Evolutionary conservation across 2,888 invertebrate species (phyloP).

Genomic region (Polymixis flavicincta): DNA sequence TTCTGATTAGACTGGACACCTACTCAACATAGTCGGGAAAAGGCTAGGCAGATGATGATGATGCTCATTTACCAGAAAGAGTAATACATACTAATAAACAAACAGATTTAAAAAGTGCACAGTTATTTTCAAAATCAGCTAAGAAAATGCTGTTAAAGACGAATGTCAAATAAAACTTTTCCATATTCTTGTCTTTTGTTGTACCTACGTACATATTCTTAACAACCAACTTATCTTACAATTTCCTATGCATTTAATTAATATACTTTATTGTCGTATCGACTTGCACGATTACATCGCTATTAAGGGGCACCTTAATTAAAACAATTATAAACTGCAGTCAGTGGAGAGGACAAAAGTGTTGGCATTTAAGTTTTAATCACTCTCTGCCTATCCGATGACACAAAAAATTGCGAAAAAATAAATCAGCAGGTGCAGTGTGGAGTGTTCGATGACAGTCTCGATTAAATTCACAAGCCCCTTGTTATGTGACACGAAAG

Average conservation of each 20-base stretch:
- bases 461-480: conserved; percentile 62
- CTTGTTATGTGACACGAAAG: conserved; percentile 57
- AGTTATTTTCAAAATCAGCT: background rate
- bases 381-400: conserved; percentile 26
- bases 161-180: background rate
- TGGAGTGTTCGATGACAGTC: conserved; percentile 59
- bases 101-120: background rate
- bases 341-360: conserved; percentile 30
- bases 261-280: background rate
- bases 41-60: background rate
- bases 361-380: conserved; percentile 50
- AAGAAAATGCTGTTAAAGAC: background rate
- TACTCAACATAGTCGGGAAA: too few relatives aligned
- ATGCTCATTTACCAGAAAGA: too few relatives aligned
- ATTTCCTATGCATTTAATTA: background rate
- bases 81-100: too few relatives aligned
- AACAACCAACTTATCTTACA: background rate
- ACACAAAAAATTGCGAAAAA: conserved; percentile 49
- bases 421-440: conserved; percentile 67
- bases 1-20: too few relatives aligned
- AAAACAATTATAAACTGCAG: conserved; percentile 29
- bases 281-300: background rate
- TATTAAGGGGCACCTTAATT: conserved; percentile 13
- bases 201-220: background rate
- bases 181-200: background rate